These are phyloP conservation scores for Protonibea diacanthus DNA, from an alignment of 2,797 vertebrate genomes.

Conservation along the genomic window DNA sequence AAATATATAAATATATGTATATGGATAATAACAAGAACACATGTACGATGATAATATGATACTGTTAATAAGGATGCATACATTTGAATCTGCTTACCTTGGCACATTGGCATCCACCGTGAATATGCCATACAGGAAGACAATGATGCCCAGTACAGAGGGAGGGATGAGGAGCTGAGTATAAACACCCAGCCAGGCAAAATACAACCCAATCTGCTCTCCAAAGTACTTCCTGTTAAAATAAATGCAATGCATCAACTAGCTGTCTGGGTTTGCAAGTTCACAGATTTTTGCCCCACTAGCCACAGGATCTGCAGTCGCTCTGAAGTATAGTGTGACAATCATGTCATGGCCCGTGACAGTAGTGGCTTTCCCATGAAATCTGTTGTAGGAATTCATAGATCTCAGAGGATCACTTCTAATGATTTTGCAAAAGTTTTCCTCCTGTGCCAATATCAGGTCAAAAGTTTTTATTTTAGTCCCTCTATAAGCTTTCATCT, in stretches of 20 bases:
- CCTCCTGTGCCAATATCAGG: neutral
- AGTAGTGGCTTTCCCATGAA: neutral
- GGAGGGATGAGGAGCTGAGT: conserved; percentile 97
- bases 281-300: neutral
- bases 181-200: conserved; percentile 98
- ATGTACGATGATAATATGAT: neutral
- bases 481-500: neutral
- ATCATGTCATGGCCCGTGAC: neutral
- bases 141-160: conserved; percentile 94
- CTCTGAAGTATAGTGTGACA: neutral
- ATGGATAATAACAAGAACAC: neutral
- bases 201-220: conserved; percentile 98
- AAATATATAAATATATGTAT: conserved; percentile 17
- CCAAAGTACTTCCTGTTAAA: conserved; percentile 95
- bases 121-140: conserved; percentile 96
- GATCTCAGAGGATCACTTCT: neutral
- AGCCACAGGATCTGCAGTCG: neutral
- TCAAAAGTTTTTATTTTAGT: neutral
- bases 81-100: conserved; percentile 84
- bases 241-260: conserved; percentile 19
- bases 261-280: neutral
- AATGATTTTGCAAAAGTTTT: neutral
- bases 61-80: neutral
- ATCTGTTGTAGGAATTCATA: neutral
- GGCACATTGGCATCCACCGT: conserved; percentile 95